These are phyloP conservation scores for Mesorhabditis spiculigera DNA, from an alignment of 2,888 invertebrate species.

Conservation along the genomic window DNA sequence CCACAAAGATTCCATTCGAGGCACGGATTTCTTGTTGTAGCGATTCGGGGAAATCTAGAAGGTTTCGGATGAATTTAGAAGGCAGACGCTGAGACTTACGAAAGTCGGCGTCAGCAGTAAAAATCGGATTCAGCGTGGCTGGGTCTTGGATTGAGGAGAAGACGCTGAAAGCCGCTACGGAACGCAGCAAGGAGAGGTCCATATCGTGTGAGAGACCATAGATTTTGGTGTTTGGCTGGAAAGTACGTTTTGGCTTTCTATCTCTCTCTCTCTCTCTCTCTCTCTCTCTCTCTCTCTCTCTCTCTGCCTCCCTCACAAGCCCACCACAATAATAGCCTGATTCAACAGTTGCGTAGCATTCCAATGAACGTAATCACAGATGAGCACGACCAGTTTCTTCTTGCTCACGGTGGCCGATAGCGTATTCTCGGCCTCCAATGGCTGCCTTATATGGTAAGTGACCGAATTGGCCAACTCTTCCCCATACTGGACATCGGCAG, in stretches of 20 bases:
- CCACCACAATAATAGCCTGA: not conserved
- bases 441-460: not conserved
- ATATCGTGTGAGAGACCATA: not conserved
- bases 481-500: not conserved
- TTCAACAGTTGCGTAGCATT: constrained; percentile 3
- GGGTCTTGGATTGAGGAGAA: not conserved
- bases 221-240: not conserved
- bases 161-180: not conserved
- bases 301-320: constrained; percentile 6
- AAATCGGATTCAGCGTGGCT: too few relatives aligned
- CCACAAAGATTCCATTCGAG: not conserved
- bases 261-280: constrained; percentile 8
- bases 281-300: constrained; percentile 10
- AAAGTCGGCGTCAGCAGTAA: too few relatives aligned
- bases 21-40: not conserved
- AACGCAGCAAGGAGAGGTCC: not conserved
- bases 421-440: constrained; percentile 41
- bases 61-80: too few relatives aligned
- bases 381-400: constrained; percentile 16
- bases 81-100: too few relatives aligned
- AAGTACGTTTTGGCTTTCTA: not conserved
- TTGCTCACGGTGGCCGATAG: constrained; percentile 63
- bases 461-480: not conserved
- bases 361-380: constrained; percentile 9
- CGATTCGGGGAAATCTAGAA: not conserved